Evolutionary conservation across 2,113 vertebrate species (phyloP).

Genomic region (Triplophysa rosa): DNA sequence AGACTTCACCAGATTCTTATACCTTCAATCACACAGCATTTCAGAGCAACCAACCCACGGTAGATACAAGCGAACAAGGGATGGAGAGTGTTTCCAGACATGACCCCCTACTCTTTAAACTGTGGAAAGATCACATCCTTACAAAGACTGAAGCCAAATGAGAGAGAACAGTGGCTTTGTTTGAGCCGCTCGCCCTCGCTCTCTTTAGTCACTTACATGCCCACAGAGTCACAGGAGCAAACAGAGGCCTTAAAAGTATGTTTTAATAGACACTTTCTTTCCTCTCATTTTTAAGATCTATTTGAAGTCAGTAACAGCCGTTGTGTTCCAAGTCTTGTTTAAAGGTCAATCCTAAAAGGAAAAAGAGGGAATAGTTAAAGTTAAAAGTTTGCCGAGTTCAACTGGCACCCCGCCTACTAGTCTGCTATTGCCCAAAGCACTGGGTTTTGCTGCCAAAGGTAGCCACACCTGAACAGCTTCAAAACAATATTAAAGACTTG

Average conservation of each 20-base stretch:
- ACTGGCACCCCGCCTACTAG: conserved; percentile 79
- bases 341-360: conserved; percentile 76
- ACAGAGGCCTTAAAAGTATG: conserved; percentile 69
- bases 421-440: conserved; percentile 79
- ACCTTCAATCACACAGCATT: conserved; percentile 9
- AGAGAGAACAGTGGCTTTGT: conserved; percentile 59
- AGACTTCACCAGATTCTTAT: neutral
- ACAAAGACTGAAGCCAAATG: conserved; percentile 47
- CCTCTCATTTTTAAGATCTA: conserved; percentile 53
- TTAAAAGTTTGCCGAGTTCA: conserved; percentile 80
- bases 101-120: conserved; percentile 53
- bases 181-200: conserved; percentile 49
- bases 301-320: conserved; percentile 80
- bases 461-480: conserved; percentile 77
- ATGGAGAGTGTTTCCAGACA: conserved; percentile 34
- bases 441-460: conserved; percentile 77
- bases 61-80: neutral
- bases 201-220: conserved; percentile 58
- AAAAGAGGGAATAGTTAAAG: conserved; percentile 71
- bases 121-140: conserved; percentile 62
- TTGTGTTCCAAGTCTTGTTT: conserved; percentile 77
- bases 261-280: conserved; percentile 77
- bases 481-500: conserved; percentile 45
- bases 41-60: neutral
- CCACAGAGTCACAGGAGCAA: conserved; percentile 67